Base-by-base conservation (phyloP, 1,140 invertebrate species). In the Drosophila guanche region DNA sequence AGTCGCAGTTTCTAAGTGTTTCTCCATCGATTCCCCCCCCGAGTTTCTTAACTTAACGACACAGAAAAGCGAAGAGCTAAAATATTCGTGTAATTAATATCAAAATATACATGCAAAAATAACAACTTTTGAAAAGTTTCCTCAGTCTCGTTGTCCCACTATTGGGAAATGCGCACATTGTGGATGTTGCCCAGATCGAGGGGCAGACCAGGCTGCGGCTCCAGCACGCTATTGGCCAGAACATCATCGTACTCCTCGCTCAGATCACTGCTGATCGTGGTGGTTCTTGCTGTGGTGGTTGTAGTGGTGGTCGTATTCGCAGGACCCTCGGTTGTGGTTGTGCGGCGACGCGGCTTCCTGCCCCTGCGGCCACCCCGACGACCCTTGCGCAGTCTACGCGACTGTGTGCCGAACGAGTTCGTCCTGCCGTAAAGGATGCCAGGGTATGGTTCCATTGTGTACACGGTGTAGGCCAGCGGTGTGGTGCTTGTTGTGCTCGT, bases 131-230 rank as follows among this genome's bases (percentile, higher is more conserved):
- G 5, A 29, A 27, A 12, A 37, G 1, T 23, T 51, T 41, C 22
- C 37, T 59, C 50, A 46, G 55, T 61, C 73, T 65, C 52, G 45
- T 41, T 56, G 37, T 42, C 16, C 20, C 48, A 55, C 22, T 67
- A 78, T 23, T 45, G 23, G 6, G 43, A 46, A 3, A 79, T 79
- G 29, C 69, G 68, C 10, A 76, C 14, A 40, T 79, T 79, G 3
- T 63, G n/a, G 22, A 86, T 75, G 25, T 86, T 81, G 37, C 83
- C 81, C n/a, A 86, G 54, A 0, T 70, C 12, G 0, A 81, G 48
- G 8, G 81, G 65, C 27, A 86, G 12, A 5, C 27, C 68, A n/a
- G 74, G 59, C 46, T 75, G 12, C 4, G 81, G 81, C 29, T 86
- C 81, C 29, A 78, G 12, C 4, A 65, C 46, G 10, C 57, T 68